These are phyloP conservation scores for Megaceryle torquata DNA, from an alignment of 2,113 vertebrate species.

Conservation along the genomic window DNA sequence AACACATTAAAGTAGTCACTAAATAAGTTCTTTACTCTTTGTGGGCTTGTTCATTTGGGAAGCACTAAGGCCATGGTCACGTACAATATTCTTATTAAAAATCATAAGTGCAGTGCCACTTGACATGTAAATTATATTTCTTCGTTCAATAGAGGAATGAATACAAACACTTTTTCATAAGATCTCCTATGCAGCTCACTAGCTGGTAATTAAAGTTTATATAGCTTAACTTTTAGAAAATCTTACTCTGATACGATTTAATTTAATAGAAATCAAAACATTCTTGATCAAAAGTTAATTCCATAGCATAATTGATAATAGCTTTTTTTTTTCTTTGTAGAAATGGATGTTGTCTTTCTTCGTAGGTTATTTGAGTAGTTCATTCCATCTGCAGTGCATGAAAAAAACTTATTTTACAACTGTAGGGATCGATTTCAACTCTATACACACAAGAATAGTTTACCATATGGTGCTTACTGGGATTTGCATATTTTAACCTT, in stretches of 20 bases:
- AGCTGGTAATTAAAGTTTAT: background rate
- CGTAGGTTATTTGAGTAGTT: background rate
- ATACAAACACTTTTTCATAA: background rate
- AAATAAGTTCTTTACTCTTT: background rate
- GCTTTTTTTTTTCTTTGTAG: background rate
- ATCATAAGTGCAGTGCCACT: background rate
- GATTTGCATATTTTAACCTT: constrained; percentile 60
- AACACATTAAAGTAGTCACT: background rate
- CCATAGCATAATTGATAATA: background rate
- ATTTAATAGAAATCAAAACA: background rate
- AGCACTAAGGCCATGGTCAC: background rate
- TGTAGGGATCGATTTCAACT: constrained; percentile 29
- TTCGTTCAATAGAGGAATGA: background rate
- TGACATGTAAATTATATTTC: background rate
- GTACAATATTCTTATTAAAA: background rate
- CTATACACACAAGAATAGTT: constrained; percentile 16
- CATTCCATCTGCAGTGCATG: background rate
- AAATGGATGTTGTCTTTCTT: background rate
- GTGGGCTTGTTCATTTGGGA: background rate
- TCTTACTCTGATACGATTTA: background rate
- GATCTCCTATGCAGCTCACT: background rate
- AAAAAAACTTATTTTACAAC: constrained; percentile 34
- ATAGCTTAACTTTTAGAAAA: background rate
- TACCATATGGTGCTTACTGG: constrained; percentile 30
- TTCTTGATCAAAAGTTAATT: background rate